Percentiles rank a stretch among this genome's conserved stretches.
These are phyloP conservation scores for Ladona fulva DNA, from an alignment of 1,140 invertebrate species.

Conservation along the genomic window DNA sequence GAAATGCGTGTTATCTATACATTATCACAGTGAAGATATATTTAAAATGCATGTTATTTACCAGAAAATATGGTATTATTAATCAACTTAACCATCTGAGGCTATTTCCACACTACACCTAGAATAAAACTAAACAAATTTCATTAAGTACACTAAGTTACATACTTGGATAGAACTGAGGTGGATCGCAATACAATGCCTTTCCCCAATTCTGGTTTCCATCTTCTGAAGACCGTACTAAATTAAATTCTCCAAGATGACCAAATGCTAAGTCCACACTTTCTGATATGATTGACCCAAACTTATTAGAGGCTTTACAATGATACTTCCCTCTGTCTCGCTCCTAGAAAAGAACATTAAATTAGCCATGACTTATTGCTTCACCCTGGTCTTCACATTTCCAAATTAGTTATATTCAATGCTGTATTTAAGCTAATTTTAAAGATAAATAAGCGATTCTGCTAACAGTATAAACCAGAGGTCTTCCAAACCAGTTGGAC, in stretches of 20 bases:
- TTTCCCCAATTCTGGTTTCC: constrained; percentile 91
- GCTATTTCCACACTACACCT: neutral
- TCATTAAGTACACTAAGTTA: neutral
- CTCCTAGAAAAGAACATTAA: constrained; percentile 37
- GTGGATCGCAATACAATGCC: constrained; percentile 86
- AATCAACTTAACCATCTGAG: neutral
- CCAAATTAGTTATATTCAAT: no score
- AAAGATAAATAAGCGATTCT: no score
- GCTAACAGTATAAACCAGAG: no score
- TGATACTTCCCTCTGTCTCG: constrained; percentile 80
- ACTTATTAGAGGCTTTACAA: constrained; percentile 82
- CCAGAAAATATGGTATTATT: no score
- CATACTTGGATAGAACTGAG: constrained; percentile 68
- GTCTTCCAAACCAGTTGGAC: no score
- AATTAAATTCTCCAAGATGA: constrained; percentile 84
- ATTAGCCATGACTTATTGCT: no score
- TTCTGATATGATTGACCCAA: constrained; percentile 80
- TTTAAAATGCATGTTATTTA: constrained; percentile 15
- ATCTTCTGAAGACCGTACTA: constrained; percentile 69
- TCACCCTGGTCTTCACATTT: no score
- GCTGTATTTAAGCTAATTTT: no score
- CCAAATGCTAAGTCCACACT: constrained; percentile 82
- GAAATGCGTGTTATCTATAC: no score
- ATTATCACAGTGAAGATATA: no score
- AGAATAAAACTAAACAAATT: neutral